phyloP scores from a whole-genome alignment of 2,113 vertebrate species.

The Turdus rufiventris region DNA sequence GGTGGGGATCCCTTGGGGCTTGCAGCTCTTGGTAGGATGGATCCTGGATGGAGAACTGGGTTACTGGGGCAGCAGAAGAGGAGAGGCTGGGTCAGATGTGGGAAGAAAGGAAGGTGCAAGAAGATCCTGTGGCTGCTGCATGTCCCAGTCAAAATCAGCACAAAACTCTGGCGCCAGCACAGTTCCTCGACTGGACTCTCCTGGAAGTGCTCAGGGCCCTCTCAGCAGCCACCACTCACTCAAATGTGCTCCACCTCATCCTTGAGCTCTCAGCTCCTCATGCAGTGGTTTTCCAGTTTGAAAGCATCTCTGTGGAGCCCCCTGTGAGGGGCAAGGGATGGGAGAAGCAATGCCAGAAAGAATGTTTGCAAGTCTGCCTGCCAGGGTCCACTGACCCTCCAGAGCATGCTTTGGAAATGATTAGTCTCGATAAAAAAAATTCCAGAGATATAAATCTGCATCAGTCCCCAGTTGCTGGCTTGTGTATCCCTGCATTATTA shows the following conservation, averaged over 20 bases:
- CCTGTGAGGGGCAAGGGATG: not conserved
- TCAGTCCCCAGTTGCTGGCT: not conserved
- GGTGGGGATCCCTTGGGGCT: not conserved
- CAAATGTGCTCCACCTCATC: not conserved
- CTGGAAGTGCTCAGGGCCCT: not conserved
- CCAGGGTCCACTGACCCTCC: not conserved
- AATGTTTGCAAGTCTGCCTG: not conserved
- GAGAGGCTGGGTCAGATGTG: not conserved
- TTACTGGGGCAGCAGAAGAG: not conserved
- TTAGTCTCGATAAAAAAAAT: not conserved
- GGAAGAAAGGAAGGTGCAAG: not conserved
- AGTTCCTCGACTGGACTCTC: rapidly evolving
- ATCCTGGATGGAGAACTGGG: not conserved
- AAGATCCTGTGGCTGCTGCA: rapidly evolving
- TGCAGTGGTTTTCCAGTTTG: not conserved
- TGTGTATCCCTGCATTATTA: rapidly evolving
- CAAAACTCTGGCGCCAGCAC: not conserved
- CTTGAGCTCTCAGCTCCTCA: not conserved
- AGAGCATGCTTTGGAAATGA: not conserved
- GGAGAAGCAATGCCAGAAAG: not conserved
- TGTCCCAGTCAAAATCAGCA: not conserved
- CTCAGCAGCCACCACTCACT: not conserved
- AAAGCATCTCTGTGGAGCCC: not conserved
- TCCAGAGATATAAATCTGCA: not conserved
- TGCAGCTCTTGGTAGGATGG: not conserved